Evolutionary conservation across 1,140 invertebrate species (phyloP), one percentile per base, ranked within the genome.

Genomic region (Nebria ingens): DNA sequence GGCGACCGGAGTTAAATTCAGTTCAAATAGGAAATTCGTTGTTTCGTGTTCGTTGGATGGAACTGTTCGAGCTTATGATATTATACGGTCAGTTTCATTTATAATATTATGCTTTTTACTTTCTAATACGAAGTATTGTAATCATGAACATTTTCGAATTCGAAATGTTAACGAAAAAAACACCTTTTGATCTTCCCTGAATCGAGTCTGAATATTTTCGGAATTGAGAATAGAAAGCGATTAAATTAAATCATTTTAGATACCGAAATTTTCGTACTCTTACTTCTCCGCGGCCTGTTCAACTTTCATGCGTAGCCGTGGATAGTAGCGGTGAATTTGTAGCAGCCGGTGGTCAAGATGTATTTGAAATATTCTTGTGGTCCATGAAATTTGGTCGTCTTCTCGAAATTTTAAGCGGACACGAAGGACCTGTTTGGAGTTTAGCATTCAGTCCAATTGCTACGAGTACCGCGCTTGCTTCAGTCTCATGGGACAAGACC

Each of bases 261-360:
- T 98, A 98, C 73, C 87, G 95, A 53, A 98, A 98, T 72, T 98
- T 98, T 73, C 82, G 92, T 58, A 98, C 96, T 0, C 86, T 97
- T 52, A 93, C 93, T 0, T 90, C 92, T 0, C 91, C 93, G 0
- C 77, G 82, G 59, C 86, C 91, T 0, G 89, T 89, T 0, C 95
- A 98, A 73, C 97, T 99, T 71, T 82, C 85, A n/a, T 93, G 90
- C 68, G 76, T 97, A 1, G 83, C 93, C 1, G 69, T 98, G 6
- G 95, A 98, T 70, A 75, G 79, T 3, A 90, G 86, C 62, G 87
- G 92, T 21, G 93, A 98, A 66, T 81, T 98, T 61, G 83, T 98
- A 20, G 91, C 89, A 21, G 94, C 95, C 4, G 95, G 93, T 0
- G 91, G 89, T 0, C 86, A 91, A 67, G 93, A 97, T 71, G 80